Percentiles rank a stretch among this genome's conserved stretches.
These are phyloP conservation scores for Paracanthobrama guichenoti DNA, from an alignment of 2,113 vertebrate genomes.

Conservation along the genomic window DNA sequence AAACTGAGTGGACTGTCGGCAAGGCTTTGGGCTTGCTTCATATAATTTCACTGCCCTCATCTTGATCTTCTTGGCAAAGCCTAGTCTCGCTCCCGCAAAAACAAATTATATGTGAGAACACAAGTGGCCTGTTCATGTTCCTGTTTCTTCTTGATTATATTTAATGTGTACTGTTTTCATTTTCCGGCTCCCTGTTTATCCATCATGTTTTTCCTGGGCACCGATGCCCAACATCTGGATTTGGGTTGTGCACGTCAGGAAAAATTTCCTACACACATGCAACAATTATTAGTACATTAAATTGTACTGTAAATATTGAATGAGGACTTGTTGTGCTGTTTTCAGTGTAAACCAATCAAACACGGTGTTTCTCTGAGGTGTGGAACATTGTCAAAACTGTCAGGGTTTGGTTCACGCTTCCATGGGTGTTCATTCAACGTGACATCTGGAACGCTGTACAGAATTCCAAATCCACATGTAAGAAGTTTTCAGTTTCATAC, in stretches of 20 bases:
- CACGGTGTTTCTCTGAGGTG: slow-evolving; percentile 6
- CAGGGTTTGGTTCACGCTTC: slow-evolving; percentile 30
- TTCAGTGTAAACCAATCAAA: slow-evolving; percentile 12
- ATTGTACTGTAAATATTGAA: slow-evolving; percentile 8
- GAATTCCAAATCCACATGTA: slow-evolving; percentile 43
- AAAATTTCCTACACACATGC: slow-evolving; percentile 55
- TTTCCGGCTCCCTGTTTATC: slow-evolving; percentile 48
- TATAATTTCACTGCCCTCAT: slow-evolving; percentile 74
- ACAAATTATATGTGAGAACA: slow-evolving; percentile 76
- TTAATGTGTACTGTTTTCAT: slow-evolving; percentile 71
- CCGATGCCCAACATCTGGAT: slow-evolving; percentile 77
- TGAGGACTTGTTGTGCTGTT: not conserved
- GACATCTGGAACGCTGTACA: slow-evolving; percentile 8
- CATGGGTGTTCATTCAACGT: not conserved
- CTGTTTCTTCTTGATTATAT: slow-evolving; percentile 77
- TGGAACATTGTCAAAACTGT: slow-evolving; percentile 24
- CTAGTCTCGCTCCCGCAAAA: slow-evolving; percentile 40
- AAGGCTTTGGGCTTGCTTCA: slow-evolving; percentile 61
- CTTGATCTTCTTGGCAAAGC: slow-evolving; percentile 69
- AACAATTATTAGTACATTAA: slow-evolving; percentile 61
- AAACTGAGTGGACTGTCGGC: slow-evolving; percentile 6
- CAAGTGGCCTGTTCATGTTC: slow-evolving; percentile 70
- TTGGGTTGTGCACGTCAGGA: slow-evolving; percentile 53
- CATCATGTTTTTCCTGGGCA: slow-evolving; percentile 67
- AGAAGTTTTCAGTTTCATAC: not conserved